phyloP scores from a whole-genome alignment of 2,113 vertebrate genomes.

The Zapus hudsonius region DNA sequence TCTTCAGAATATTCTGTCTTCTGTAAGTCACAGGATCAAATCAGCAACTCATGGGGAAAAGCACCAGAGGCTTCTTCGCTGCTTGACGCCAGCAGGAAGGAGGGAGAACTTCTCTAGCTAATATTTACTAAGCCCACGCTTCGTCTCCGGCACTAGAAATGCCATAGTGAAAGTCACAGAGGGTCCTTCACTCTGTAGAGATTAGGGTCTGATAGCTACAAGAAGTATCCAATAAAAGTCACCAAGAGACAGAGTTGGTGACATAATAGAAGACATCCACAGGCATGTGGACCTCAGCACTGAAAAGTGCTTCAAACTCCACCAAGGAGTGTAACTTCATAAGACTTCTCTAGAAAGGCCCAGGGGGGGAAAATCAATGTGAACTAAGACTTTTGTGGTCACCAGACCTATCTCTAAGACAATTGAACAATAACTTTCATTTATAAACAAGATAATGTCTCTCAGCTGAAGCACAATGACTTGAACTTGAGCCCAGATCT shows the following conservation, averaged over 20 bases:
- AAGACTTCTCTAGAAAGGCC: not conserved
- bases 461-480: not conserved
- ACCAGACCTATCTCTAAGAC: not conserved
- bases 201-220: not conserved
- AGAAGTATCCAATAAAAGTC: not conserved
- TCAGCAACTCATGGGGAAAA: not conserved
- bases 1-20: constrained; percentile 17
- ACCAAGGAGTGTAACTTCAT: not conserved
- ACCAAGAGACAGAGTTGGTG: not conserved
- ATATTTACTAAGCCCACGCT: not conserved
- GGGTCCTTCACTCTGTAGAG: not conserved
- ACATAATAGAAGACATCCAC: not conserved
- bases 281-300: not conserved
- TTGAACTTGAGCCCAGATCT: not conserved
- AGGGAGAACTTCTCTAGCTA: not conserved
- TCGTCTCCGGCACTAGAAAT: not conserved
- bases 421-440: not conserved
- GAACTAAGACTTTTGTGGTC: not conserved
- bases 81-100: not conserved
- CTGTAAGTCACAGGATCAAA: not conserved
- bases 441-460: not conserved
- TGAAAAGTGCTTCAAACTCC: not conserved
- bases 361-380: constrained; percentile 15
- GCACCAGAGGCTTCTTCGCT: not conserved
- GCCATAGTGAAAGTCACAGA: not conserved